phyloP scores from a whole-genome alignment of 1,140 invertebrate species.

The Neodiprion lecontei region DNA sequence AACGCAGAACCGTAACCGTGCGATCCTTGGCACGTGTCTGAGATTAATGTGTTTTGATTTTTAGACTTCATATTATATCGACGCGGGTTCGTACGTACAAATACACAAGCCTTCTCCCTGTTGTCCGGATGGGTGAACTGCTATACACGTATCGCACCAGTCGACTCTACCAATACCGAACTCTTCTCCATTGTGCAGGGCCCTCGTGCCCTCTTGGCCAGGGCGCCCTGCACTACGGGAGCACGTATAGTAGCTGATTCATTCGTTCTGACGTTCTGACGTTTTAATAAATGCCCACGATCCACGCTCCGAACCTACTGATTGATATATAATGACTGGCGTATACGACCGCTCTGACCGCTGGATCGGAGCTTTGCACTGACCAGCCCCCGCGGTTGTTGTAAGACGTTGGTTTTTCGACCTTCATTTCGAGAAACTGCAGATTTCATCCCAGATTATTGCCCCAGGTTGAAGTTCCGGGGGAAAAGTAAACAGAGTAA shows the following conservation, averaged over 20 bases:
- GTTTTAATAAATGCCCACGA: constrained; percentile 26
- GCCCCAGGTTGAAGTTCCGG: too few species aligned
- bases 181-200: neutral
- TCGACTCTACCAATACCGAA: constrained; percentile 16
- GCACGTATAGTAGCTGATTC: constrained; percentile 26
- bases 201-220: neutral
- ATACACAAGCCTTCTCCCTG: constrained; percentile 43
- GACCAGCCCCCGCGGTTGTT: too few species aligned
- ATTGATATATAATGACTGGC: constrained; percentile 9
- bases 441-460: too few species aligned
- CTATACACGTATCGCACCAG: constrained; percentile 28
- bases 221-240: neutral
- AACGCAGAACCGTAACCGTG: constrained; percentile 38
- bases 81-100: constrained; percentile 20
- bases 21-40: constrained; percentile 56
- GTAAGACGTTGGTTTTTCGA: too few species aligned
- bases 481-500: too few species aligned
- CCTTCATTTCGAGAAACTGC: too few species aligned
- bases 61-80: constrained; percentile 58
- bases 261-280: constrained; percentile 21
- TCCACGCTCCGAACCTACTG: neutral
- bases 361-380: too few species aligned
- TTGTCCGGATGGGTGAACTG: constrained; percentile 35
- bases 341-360: neutral
- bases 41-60: constrained; percentile 65